phyloP scores from a whole-genome alignment of 2,113 vertebrate species.

The Hyperoodon ampullatus region DNA sequence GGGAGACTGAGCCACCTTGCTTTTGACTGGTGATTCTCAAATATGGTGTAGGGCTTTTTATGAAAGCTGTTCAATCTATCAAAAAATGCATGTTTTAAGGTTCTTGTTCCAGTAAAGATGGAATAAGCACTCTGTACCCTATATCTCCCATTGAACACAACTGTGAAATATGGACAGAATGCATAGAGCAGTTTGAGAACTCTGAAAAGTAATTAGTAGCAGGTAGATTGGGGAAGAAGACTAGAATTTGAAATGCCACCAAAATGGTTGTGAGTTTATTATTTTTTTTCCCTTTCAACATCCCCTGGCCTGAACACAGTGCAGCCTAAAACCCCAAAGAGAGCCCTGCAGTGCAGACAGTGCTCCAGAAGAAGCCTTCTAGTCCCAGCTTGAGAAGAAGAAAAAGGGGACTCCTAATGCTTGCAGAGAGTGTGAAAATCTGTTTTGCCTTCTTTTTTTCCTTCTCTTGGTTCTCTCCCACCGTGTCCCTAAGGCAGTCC shows the following conservation, averaged over 20 bases:
- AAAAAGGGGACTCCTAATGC: neutral
- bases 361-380: neutral
- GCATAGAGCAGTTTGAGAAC: neutral
- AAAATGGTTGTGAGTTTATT: neutral
- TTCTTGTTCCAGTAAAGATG: neutral
- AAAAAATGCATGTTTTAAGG: neutral
- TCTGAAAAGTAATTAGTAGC: neutral
- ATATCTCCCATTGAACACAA: neutral
- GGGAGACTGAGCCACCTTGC: neutral
- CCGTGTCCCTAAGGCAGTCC: neutral
- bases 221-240: neutral
- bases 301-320: neutral
- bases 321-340: neutral
- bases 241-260: neutral
- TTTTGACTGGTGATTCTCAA: slow-evolving; percentile 19
- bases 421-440: neutral
- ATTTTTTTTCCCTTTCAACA: neutral
- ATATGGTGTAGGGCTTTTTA: neutral
- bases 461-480: neutral
- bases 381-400: neutral
- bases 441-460: neutral
- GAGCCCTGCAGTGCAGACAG: fast-evolving
- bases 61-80: neutral
- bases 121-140: neutral
- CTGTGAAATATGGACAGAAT: neutral